Percentiles rank a stretch among this genome's conserved stretches.
These are phyloP conservation scores for Halocynthia aurantium DNA, from an alignment of 23 tunicate species.

Conservation along the genomic window DNA sequence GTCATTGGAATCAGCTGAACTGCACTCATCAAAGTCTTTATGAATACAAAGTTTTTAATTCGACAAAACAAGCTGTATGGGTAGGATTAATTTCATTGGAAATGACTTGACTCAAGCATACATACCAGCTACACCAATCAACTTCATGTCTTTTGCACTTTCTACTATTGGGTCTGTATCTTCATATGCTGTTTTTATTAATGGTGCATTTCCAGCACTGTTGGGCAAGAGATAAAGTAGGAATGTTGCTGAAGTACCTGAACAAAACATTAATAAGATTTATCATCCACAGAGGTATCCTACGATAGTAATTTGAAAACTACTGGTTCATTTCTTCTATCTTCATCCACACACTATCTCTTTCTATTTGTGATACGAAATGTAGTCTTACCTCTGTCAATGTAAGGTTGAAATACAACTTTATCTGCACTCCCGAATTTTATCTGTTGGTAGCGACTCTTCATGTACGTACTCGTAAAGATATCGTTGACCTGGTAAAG, in stretches of 20 bases:
- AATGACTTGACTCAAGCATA: neutral
- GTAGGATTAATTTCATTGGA: too few relatives aligned
- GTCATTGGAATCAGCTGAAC: constrained; percentile 29
- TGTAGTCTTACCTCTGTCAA: constrained; percentile 30
- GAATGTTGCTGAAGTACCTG: constrained; percentile 16
- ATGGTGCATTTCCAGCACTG: constrained; percentile 15
- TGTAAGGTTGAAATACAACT: constrained; percentile 34
- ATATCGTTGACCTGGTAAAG: constrained; percentile 19
- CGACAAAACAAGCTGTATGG: too few relatives aligned
- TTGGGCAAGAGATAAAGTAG: constrained; percentile 3
- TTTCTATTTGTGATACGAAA: neutral
- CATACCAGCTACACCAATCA: constrained; percentile 10
- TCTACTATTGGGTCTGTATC: constrained; percentile 3
- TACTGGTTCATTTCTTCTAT: neutral
- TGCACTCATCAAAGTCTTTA: constrained; percentile 57
- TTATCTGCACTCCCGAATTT: constrained; percentile 49
- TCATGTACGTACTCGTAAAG: constrained; percentile 7
- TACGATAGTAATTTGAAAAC: neutral
- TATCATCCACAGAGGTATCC: neutral
- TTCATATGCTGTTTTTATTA: constrained; percentile 20
- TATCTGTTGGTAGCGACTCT: constrained; percentile 4
- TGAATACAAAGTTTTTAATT: neutral
- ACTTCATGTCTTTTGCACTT: constrained; percentile 10
- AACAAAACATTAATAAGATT: neutral
- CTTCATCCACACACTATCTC: neutral